Conservation (phyloP, 2,888 invertebrate species). For the Petrophora chlorosata region DNA sequence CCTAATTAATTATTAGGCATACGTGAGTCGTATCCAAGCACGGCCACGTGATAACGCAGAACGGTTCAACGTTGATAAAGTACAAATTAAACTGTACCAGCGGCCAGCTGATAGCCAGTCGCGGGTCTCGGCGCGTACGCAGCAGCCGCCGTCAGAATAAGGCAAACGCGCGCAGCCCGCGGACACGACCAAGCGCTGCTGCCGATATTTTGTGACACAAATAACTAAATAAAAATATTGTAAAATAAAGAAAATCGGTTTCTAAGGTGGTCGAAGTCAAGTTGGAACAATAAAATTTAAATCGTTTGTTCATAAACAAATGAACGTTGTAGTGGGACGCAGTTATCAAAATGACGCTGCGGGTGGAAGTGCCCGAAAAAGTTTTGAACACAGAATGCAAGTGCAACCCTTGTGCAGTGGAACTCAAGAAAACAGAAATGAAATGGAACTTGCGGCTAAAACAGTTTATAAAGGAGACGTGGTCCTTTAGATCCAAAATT, state of each 20-base stretch:
- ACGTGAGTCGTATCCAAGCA: slow-evolving; percentile 44
- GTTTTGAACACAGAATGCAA: slow-evolving; percentile 70
- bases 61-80: slow-evolving; percentile 68
- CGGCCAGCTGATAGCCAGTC: slow-evolving; percentile 74
- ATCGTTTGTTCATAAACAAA: slow-evolving; percentile 21
- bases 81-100: slow-evolving; percentile 74
- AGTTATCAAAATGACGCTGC: slow-evolving; percentile 75
- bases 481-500: slow-evolving; percentile 70
- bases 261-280: background rate
- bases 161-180: slow-evolving; percentile 58
- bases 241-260: background rate
- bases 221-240: slow-evolving; percentile 20
- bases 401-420: slow-evolving; percentile 58
- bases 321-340: slow-evolving; percentile 44
- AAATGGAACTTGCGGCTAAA: slow-evolving; percentile 68
- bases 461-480: slow-evolving; percentile 66
- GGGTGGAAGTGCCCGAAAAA: slow-evolving; percentile 79
- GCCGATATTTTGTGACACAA: slow-evolving; percentile 2
- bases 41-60: slow-evolving; percentile 70
- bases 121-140: slow-evolving; percentile 55
- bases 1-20: slow-evolving; percentile 46
- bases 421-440: slow-evolving; percentile 61
- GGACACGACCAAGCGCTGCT: slow-evolving; percentile 46
- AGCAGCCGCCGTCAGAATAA: slow-evolving; percentile 55
- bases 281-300: background rate